Percentiles rank a stretch among this genome's conserved stretches.
phyloP scores from a whole-genome alignment of 2,113 vertebrate genomes.

The Melanerpes formicivorus region DNA sequence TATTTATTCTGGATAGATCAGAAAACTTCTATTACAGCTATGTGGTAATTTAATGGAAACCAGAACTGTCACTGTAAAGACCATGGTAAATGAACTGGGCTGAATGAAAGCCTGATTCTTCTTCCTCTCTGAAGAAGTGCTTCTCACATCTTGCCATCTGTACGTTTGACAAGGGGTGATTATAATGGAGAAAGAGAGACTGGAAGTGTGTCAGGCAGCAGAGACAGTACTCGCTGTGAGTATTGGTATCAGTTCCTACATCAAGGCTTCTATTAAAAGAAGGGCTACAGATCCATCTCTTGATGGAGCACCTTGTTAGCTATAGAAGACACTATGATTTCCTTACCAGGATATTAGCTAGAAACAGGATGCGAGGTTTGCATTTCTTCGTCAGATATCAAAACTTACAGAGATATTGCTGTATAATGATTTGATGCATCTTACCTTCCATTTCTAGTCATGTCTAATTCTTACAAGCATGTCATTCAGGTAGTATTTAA shows the following conservation, averaged over 20 bases:
- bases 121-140: background rate
- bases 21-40: background rate
- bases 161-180: background rate
- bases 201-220: background rate
- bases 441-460: background rate
- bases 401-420: background rate
- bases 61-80: background rate
- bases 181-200: background rate
- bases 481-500: background rate
- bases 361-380: background rate
- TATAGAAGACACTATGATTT: background rate
- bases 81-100: background rate
- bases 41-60: background rate
- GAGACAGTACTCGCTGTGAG: rapidly evolving
- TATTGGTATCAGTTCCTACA: background rate
- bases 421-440: background rate
- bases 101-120: background rate
- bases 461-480: background rate
- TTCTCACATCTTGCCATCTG: background rate
- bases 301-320: background rate
- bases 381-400: background rate
- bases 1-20: background rate
- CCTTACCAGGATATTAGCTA: background rate
- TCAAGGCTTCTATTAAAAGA: background rate
- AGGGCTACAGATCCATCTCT: background rate